These are phyloP conservation scores for Diglossa cyanea DNA, from an alignment of 2,797 vertebrate genomes.

Conservation along the genomic window DNA sequence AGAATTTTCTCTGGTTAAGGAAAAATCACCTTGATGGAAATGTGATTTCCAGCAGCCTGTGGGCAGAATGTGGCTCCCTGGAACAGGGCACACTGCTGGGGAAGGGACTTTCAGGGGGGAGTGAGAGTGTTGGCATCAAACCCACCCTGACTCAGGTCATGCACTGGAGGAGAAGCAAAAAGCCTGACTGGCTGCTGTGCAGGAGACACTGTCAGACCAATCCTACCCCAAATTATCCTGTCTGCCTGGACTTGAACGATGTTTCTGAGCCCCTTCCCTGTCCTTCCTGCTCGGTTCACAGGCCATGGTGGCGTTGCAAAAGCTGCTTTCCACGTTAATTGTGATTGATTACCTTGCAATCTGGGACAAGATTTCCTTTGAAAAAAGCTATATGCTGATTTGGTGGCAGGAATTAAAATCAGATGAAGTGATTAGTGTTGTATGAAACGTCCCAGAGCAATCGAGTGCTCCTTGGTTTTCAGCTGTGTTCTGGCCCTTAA, in stretches of 20 bases:
- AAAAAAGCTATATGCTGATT: constrained; percentile 50
- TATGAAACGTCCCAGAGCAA: neutral
- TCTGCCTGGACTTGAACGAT: neutral
- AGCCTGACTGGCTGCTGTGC: neutral
- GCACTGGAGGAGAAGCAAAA: neutral
- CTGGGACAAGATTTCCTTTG: constrained; percentile 49
- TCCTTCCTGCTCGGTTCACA: neutral
- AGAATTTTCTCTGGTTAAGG: neutral
- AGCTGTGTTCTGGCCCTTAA: neutral
- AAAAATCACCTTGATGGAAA: accelerated
- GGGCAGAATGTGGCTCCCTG: neutral
- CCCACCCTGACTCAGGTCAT: accelerated
- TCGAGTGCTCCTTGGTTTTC: neutral
- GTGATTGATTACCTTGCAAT: constrained; percentile 57
- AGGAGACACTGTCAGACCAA: neutral
- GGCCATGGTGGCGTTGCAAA: neutral
- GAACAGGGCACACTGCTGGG: accelerated
- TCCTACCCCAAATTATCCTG: neutral
- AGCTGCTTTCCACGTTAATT: constrained; percentile 27
- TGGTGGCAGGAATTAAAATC: constrained; percentile 51
- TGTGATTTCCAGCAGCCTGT: neutral
- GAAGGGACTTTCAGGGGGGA: accelerated
- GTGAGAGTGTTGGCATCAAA: neutral
- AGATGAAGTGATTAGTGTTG: constrained; percentile 45
- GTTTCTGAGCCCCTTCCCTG: neutral